These are phyloP conservation scores for Cordylochernes scorpioides DNA, from an alignment of 2,888 invertebrate genomes.

Conservation along the genomic window DNA sequence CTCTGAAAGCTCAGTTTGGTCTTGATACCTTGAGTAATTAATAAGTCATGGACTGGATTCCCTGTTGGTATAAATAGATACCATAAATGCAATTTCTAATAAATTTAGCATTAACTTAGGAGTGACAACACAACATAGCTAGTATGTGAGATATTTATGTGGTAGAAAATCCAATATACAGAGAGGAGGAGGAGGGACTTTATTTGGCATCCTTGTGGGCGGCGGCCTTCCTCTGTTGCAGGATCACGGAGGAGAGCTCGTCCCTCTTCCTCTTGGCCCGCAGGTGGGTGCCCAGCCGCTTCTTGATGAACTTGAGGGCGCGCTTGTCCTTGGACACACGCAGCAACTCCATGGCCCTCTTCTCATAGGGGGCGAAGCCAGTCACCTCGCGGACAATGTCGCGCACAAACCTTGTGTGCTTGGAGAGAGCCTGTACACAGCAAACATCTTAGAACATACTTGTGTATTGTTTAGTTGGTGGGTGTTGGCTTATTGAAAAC, in stretches of 20 bases:
- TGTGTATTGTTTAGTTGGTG: too few species aligned
- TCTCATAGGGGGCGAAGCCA: slow-evolving; percentile 96
- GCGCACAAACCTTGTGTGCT: slow-evolving; percentile 80
- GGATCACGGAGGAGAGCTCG: slow-evolving; percentile 77
- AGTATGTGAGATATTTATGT: too few species aligned
- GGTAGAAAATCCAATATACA: too few species aligned
- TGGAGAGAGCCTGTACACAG: slow-evolving; percentile 39
- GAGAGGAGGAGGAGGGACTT: too few species aligned
- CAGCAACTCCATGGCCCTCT: slow-evolving; percentile 92
- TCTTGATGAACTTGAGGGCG: slow-evolving; percentile 88
- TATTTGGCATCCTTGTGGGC: slow-evolving; percentile 11
- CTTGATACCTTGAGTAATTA: too few species aligned
- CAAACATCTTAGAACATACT: slow-evolving; percentile 1
- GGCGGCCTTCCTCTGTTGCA: slow-evolving; percentile 78
- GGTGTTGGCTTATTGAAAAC: too few species aligned
- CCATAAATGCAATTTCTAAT: too few species aligned
- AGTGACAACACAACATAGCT: too few species aligned
- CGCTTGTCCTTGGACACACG: slow-evolving; percentile 76
- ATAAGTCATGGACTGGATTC: too few species aligned
- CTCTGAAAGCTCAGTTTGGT: too few species aligned
- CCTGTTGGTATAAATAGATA: too few species aligned
- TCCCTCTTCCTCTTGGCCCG: slow-evolving; percentile 99
- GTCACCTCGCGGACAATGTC: slow-evolving; percentile 88
- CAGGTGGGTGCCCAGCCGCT: slow-evolving; percentile 79
- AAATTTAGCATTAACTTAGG: too few species aligned